Conservation (phyloP, 1,140 invertebrate genomes). For the Orchesella cincta region DNA sequence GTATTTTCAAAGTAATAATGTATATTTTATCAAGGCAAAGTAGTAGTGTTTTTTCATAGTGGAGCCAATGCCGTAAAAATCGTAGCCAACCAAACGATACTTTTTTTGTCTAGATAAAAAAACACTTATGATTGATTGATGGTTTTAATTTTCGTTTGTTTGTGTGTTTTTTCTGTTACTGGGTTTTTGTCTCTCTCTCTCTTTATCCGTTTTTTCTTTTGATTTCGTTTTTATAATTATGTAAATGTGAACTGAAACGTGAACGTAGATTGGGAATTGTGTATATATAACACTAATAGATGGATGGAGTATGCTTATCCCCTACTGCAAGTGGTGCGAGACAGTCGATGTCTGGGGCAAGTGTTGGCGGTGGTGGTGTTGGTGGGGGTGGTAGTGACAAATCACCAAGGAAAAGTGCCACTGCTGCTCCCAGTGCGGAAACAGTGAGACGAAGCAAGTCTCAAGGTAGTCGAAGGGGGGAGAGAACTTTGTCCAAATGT, state of each 20-base stretch:
- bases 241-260: not conserved
- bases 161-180: not conserved
- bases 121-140: not conserved
- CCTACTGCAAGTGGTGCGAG: slow-evolving; percentile 59
- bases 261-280: not conserved
- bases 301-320: slow-evolving; percentile 75
- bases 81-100: not conserved
- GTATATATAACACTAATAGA: slow-evolving; percentile 59
- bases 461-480: slow-evolving; percentile 75
- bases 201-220: not conserved
- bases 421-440: slow-evolving; percentile 52
- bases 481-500: slow-evolving; percentile 76
- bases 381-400: slow-evolving; percentile 47
- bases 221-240: not conserved
- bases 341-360: slow-evolving; percentile 51
- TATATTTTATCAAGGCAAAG: not conserved
- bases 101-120: not conserved
- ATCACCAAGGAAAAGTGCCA: slow-evolving; percentile 42
- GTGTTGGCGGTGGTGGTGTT: slow-evolving; percentile 56
- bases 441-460: slow-evolving; percentile 72
- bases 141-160: not conserved
- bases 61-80: slow-evolving; percentile 46
- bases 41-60: slow-evolving; percentile 10
- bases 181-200: not conserved
- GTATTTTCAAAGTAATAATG: not conserved